A percentile compares a stretch with the other conserved stretches of the same genome.
Evolutionary conservation across 2,797 vertebrate species (phyloP).

Genomic region (Varecia variegata): DNA sequence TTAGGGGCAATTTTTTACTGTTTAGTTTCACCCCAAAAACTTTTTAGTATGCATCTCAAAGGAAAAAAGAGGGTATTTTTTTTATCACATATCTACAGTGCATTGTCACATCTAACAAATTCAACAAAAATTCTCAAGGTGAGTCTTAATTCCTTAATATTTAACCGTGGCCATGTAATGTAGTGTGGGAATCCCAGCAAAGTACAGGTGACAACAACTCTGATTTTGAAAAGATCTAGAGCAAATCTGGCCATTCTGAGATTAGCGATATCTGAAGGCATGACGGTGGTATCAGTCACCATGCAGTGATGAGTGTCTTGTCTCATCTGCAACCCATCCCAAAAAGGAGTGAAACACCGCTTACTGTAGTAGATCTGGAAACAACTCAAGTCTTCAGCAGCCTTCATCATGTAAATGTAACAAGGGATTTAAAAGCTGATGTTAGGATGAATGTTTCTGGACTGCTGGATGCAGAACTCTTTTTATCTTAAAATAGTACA

Average conservation of each 20-base stretch:
- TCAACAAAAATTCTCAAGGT: background rate
- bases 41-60: background rate
- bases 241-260: background rate
- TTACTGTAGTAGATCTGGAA: background rate
- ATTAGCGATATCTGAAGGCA: background rate
- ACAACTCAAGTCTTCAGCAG: background rate
- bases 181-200: background rate
- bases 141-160: background rate
- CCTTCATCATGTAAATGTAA: background rate
- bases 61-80: background rate
- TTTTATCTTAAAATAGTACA: conserved; percentile 69
- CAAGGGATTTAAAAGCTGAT: conserved; percentile 8
- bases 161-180: background rate
- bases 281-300: background rate
- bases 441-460: conserved; percentile 39
- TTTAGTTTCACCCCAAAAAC: background rate
- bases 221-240: background rate
- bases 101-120: background rate
- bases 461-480: conserved; percentile 23
- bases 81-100: background rate
- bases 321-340: background rate
- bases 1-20: background rate
- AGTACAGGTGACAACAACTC: background rate
- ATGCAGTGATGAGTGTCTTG: background rate
- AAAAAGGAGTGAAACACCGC: background rate